A percentile compares a stretch with the other conserved stretches of the same genome.
Conservation (phyloP, 2,113 vertebrate genomes). For the Chloebia gouldiae region DNA sequence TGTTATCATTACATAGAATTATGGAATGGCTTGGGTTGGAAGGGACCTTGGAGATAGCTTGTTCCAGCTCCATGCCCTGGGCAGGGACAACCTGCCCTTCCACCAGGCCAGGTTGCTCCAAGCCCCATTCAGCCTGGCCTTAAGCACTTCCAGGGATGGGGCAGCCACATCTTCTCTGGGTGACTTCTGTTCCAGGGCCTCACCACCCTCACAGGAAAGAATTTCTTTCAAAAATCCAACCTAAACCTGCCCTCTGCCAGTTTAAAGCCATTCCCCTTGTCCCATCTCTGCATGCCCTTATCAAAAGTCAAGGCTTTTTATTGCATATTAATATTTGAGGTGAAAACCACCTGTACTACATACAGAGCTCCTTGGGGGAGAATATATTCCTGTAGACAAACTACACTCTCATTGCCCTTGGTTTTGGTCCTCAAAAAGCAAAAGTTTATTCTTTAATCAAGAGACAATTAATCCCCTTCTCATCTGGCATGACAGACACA, state of each 20-base stretch:
- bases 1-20: not conserved
- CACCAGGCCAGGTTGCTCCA: not conserved
- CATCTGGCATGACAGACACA: not conserved
- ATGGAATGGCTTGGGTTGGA: not conserved
- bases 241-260: not conserved
- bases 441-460: not conserved
- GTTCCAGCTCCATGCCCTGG: not conserved
- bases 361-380: not conserved
- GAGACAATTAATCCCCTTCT: not conserved
- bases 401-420: not conserved
- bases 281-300: not conserved
- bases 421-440: not conserved
- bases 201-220: not conserved
- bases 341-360: not conserved
- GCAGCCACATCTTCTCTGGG: not conserved
- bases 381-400: not conserved
- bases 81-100: not conserved
- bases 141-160: not conserved
- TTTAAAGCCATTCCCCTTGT: not conserved
- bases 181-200: not conserved
- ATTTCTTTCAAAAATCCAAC: not conserved
- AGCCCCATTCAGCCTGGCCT: not conserved
- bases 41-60: not conserved
- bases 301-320: not conserved
- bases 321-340: not conserved